phyloP scores from a whole-genome alignment of 1,140 invertebrate genomes.

The Papilio polytes region DNA sequence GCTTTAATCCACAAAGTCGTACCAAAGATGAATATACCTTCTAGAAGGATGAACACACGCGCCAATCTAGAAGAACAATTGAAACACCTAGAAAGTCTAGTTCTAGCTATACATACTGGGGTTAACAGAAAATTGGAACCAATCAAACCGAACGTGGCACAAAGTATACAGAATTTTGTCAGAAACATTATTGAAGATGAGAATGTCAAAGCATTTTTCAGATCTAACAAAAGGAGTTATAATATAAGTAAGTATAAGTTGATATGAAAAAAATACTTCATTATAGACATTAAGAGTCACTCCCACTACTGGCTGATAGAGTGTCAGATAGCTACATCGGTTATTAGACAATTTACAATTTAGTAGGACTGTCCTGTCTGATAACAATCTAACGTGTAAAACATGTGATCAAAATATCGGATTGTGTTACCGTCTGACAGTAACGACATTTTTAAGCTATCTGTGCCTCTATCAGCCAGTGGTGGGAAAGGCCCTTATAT shows the following conservation, averaged over 20 bases:
- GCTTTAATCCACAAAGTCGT: constrained; percentile 57
- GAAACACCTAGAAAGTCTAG: constrained; percentile 3
- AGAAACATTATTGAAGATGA: constrained; percentile 32
- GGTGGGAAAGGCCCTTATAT: no score
- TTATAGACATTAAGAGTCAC: no score
- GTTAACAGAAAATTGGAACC: background rate
- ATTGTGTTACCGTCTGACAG: no score
- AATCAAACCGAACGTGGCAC: background rate
- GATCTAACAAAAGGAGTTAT: constrained; percentile 40
- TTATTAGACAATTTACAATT: no score
- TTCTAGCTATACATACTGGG: background rate
- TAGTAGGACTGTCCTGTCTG: no score
- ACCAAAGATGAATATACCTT: constrained; percentile 42
- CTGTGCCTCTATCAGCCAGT: no score
- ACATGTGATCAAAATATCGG: no score
- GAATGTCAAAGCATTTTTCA: constrained; percentile 39
- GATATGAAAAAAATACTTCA: no score
- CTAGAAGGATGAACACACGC: constrained; percentile 43
- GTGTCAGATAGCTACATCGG: no score
- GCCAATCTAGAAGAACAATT: background rate
- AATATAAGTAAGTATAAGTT: constrained; percentile 46
- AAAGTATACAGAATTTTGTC: constrained; percentile 37
- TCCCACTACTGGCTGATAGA: no score
- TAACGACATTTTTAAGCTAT: no score
- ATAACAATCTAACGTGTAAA: no score